Base-by-base conservation (phyloP, 2,113 vertebrate genomes). In the Syngnathus scovelli region DNA sequence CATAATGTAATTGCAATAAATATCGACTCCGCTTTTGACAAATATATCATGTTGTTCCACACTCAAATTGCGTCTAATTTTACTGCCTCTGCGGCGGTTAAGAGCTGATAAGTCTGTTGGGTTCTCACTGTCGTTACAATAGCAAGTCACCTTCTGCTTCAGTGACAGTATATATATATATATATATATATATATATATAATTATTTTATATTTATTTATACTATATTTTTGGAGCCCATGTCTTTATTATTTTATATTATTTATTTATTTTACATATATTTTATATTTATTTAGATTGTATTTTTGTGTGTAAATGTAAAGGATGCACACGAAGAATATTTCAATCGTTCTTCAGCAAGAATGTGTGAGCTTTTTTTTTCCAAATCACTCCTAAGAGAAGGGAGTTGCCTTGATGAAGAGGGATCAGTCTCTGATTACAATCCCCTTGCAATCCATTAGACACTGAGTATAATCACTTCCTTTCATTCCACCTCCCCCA, bases 361-460 rank as follows among this genome's bases (percentile, higher is more conserved):
- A 63, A 69, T 71, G 58, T 69, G 64, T 65, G 52, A 76, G 70
- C 38, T 78, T 66, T 72, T 63, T 60, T 55, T 43, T 41, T 41
- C 39, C 74, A 74, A 81, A 83, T 79, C 69, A 51, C 58, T 72
- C 74, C 49, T 68, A 46, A 71, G 80, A 79, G 78, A 71, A 67
- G 46, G 63, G 55, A 67, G 70, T 60, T 60, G 56, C 70, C 74
- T 67, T 72, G 78, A 79, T 77, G 68, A 82, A 82, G 64, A 64
- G 44, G 61, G 68, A 58, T 76, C 72, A 69, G 59, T 67, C 76
- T 80, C 84, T 81, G 81, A 86, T 84, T 86, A 76, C 79, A 78
- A 81, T 81, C 70, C 79, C 65, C 68, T 73, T 63, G 77, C 68
- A 70, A 82, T 79, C 82, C 72, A 83, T 81, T 78, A 81, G 63